Evolutionary conservation across 2,888 invertebrate species (phyloP).

Genomic region (Phalangium opilio): DNA sequence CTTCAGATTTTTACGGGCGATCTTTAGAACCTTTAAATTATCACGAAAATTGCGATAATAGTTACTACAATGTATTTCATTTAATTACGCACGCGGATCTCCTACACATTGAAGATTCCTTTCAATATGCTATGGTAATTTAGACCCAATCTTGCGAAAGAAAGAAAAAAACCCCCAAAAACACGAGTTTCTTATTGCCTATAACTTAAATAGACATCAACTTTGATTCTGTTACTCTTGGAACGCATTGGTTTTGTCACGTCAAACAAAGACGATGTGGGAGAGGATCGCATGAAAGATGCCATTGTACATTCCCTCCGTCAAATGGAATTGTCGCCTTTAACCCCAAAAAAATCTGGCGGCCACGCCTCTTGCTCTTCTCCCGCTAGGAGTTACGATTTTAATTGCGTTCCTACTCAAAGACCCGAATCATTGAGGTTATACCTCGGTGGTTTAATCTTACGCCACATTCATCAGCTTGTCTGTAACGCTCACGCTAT

Average conservation of each 20-base stretch:
- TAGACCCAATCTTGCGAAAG: not conserved
- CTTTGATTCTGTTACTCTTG: not conserved
- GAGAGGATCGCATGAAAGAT: no score
- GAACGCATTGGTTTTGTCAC: not conserved
- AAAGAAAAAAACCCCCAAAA: not conserved
- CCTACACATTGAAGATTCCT: constrained; percentile 43
- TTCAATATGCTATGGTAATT: constrained; percentile 53
- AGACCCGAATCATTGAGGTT: constrained; percentile 9
- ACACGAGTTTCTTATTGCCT: not conserved
- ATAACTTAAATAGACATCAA: not conserved
- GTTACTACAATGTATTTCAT: constrained; percentile 47
- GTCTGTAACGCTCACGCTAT: constrained; percentile 62
- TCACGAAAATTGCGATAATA: no score
- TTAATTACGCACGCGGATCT: constrained; percentile 56
- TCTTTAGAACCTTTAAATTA: no score
- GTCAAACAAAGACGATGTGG: no score
- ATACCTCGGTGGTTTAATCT: constrained; percentile 49
- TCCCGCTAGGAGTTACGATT: no score
- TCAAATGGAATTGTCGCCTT: no score
- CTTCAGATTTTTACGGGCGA: no score
- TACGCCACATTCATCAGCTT: constrained; percentile 63
- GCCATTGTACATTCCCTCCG: no score
- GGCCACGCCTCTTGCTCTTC: no score
- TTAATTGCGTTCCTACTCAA: no score
- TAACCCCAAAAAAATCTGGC: no score